Evolutionary conservation across 2,797 vertebrate species (phyloP).

Genomic region (Sebastes matsubarae): DNA sequence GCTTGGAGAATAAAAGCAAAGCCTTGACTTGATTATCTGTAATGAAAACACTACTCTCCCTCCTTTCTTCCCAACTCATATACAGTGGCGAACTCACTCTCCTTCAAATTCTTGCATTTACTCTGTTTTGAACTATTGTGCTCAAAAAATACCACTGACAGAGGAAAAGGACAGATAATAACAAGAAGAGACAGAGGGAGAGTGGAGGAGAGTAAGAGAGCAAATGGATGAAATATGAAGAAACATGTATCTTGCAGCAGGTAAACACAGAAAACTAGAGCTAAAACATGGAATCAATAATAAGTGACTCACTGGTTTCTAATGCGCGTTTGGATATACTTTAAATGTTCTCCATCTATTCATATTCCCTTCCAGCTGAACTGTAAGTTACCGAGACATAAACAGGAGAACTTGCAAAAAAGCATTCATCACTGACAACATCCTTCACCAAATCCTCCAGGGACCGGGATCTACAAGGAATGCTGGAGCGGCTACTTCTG

Average conservation of each 20-base stretch:
- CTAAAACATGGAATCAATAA: conserved; percentile 5
- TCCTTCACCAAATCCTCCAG: conserved; percentile 23
- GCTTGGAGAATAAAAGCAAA: conserved; percentile 27
- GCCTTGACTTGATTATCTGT: conserved; percentile 51
- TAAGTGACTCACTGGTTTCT: background rate
- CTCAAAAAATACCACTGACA: background rate
- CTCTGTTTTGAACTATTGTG: background rate
- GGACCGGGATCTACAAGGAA: conserved; percentile 18
- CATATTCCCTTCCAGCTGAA: conserved; percentile 6
- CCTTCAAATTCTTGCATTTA: background rate
- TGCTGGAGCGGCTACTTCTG: conserved; percentile 8
- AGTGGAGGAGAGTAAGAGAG: conserved; percentile 3
- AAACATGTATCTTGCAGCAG: conserved; percentile 3
- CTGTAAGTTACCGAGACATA: background rate
- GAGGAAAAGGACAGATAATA: background rate
- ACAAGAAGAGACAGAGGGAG: background rate
- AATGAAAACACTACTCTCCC: conserved; percentile 49
- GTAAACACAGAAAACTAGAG: conserved; percentile 14
- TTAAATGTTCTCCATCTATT: conserved; percentile 10
- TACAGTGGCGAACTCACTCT: background rate
- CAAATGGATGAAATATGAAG: conserved; percentile 15
- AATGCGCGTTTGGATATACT: background rate
- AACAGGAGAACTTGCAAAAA: conserved; percentile 23
- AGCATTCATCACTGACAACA: conserved; percentile 52
- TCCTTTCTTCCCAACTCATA: conserved; percentile 3